Percentiles rank a stretch among this genome's conserved stretches.
phyloP scores from a whole-genome alignment of 2,888 invertebrate species.

The Parnassius mnemosyne region DNA sequence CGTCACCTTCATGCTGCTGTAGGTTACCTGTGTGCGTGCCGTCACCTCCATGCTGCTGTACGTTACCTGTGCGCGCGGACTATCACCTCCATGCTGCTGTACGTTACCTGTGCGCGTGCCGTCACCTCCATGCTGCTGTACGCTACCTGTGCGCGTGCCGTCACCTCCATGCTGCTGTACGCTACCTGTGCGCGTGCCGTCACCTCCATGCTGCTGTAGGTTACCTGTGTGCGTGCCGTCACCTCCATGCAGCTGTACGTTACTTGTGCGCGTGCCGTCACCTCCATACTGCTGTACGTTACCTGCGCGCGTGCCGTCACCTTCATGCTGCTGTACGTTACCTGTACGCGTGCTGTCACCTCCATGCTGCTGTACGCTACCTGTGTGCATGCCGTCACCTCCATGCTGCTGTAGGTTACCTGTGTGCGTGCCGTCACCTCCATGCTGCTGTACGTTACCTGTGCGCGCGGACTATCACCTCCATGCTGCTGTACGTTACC shows the following conservation, averaged over 20 bases:
- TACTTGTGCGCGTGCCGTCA: slow-evolving; percentile 47
- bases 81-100: slow-evolving; percentile 51
- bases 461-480: slow-evolving; percentile 54
- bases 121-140: slow-evolving; percentile 51
- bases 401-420: slow-evolving; percentile 30
- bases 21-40: slow-evolving; percentile 37
- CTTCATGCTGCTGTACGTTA: slow-evolving; percentile 34
- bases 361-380: no score
- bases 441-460: slow-evolving; percentile 26
- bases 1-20: slow-evolving; percentile 51
- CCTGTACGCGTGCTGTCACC: slow-evolving; percentile 44
- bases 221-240: slow-evolving; percentile 39
- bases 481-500: slow-evolving; percentile 30
- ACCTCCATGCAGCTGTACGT: slow-evolving; percentile 48
- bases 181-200: slow-evolving; percentile 38
- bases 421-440: slow-evolving; percentile 57
- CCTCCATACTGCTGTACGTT: slow-evolving; percentile 39
- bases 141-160: slow-evolving; percentile 35
- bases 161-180: slow-evolving; percentile 51
- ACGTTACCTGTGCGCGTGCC: slow-evolving; percentile 35
- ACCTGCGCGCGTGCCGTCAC: slow-evolving; percentile 53
- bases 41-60: slow-evolving; percentile 32
- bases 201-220: slow-evolving; percentile 49
- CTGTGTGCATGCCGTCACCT: slow-evolving; percentile 61
- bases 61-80: no score